A percentile compares a stretch with the other conserved stretches of the same genome.
These are phyloP conservation scores for Calephelis nemesis DNA, from an alignment of 1,140 invertebrate genomes.

Conservation along the genomic window DNA sequence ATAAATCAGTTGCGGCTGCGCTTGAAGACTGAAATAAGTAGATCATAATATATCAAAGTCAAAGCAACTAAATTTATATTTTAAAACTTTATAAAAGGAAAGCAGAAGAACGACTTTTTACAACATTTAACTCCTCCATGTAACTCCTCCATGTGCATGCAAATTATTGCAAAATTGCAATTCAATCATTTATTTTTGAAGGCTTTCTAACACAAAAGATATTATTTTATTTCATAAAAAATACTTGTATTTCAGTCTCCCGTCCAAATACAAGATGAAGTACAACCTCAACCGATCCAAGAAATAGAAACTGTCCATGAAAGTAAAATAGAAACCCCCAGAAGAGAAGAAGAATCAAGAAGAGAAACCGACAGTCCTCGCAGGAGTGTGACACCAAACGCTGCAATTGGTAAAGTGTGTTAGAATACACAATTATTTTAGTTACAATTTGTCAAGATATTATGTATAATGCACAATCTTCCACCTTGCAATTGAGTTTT, in stretches of 20 bases:
- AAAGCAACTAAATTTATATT: too few species aligned
- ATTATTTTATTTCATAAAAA: background rate
- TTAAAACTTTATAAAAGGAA: too few species aligned
- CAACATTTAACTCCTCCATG: too few species aligned
- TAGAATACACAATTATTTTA: background rate
- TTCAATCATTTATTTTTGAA: too few species aligned
- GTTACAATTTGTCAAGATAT: background rate
- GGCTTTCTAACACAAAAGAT: too few species aligned
- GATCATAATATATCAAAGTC: too few species aligned
- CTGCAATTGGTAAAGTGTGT: conserved; percentile 59
- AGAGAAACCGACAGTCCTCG: conserved; percentile 70
- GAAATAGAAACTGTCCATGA: conserved; percentile 44
- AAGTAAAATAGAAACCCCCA: conserved; percentile 54
- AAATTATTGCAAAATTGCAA: too few species aligned
- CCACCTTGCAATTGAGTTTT: background rate
- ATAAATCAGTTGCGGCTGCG: too few species aligned
- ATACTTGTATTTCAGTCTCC: conserved; percentile 47
- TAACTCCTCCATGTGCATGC: too few species aligned
- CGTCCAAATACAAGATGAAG: conserved; percentile 48
- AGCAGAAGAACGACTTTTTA: too few species aligned
- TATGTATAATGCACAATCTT: background rate
- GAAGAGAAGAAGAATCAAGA: conserved; percentile 61
- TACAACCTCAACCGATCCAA: conserved; percentile 41
- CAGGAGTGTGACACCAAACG: conserved; percentile 68
- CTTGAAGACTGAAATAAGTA: too few species aligned